Evolutionary conservation across 2,797 vertebrate genomes (phyloP).

Genomic region (Tenualosa ilisha): DNA sequence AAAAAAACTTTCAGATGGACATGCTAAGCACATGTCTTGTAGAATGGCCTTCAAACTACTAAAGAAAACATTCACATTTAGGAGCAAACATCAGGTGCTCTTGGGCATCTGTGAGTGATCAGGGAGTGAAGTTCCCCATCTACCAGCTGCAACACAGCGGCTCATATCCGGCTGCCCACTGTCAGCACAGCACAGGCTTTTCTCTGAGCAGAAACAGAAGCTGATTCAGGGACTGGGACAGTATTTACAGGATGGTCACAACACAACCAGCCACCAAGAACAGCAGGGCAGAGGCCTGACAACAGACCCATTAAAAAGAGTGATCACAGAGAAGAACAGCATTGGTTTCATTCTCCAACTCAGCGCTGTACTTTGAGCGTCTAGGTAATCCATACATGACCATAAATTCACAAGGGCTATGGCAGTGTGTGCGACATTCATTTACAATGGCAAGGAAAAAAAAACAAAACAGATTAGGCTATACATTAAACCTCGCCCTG

Average conservation of each 20-base stretch:
- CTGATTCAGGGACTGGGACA: not conserved
- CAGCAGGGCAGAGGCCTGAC: not conserved
- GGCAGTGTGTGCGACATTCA: not conserved
- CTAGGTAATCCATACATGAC: not conserved
- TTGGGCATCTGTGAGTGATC: not conserved
- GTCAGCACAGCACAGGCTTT: not conserved
- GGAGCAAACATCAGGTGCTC: too few species aligned
- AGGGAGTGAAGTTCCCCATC: not conserved
- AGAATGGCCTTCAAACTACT: not conserved
- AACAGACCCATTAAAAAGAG: not conserved
- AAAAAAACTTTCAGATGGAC: not conserved
- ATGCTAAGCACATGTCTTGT: not conserved
- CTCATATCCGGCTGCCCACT: not conserved
- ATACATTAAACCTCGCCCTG: constrained; percentile 5
- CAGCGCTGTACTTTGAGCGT: not conserved
- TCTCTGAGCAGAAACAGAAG: not conserved
- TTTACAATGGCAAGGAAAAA: not conserved
- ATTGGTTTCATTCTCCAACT: not conserved
- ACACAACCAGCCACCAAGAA: not conserved
- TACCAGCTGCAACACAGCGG: not conserved
- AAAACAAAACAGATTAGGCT: not conserved
- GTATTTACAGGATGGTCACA: not conserved
- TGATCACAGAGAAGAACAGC: not conserved
- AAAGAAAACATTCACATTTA: not conserved
- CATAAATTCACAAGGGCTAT: not conserved